Base-by-base conservation (phyloP, 2,888 invertebrate genomes). In the Thereva nobilitata region DNA sequence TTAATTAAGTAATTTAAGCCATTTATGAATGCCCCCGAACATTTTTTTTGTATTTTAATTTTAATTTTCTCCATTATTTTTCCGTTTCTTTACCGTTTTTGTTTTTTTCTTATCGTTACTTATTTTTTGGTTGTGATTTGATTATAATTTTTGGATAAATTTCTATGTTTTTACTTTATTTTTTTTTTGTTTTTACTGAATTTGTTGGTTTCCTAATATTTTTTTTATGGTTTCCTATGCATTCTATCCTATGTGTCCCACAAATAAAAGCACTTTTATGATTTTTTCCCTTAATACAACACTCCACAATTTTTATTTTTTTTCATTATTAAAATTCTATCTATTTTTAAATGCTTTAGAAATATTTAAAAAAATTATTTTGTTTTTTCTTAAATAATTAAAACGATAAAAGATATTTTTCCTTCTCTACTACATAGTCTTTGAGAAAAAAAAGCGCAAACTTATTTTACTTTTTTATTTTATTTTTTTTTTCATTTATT, bases 201-300 rank as follows among this genome's bases (percentile, higher is more conserved):
- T 54, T 44, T 44, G 23, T 56, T 52, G 23, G 50, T 23, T 23
- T 23, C 23, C 23, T 23, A 23, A 23, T 23, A 23, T 23, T 23
- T 23, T n/a, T 23, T 23, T 23, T 23, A 23, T 23, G 23, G 23
- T 23, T 23, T 52, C 63, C 63, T 47, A 49, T 47, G 59, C 49
- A 38, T 59, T 12, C 49, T 63, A 63, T 23, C 52, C 52, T 63
- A 63, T n/a, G 23, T 63, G 41, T 50, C 49, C 63, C 49, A 34
- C n/a, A 63, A 63, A 63, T 63, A 12, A 50, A 63, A 63, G 63
- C 63, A 63, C 63, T 63, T 63, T 50, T 50, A 47, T 42, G 47
- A 10, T 35, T 47, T 59, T 47, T 38, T 50, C 34, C 41, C 41
- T 42, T 50, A 42, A 50, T 23, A 23, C 23, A 23, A 23, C 23